Evolutionary conservation across 2,888 invertebrate genomes (phyloP).

Genomic region (Oegoconia quadripuncta): DNA sequence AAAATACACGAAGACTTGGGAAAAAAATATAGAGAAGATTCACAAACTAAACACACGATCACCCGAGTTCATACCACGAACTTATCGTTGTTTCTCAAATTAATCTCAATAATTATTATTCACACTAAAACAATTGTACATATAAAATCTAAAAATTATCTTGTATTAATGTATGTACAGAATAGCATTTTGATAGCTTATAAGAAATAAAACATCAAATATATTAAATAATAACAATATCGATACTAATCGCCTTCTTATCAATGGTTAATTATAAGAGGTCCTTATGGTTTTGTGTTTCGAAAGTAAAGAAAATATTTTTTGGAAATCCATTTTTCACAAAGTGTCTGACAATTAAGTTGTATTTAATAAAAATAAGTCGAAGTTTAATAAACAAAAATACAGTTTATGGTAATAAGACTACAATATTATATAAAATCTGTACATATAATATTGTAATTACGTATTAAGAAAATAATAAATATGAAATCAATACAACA

Average conservation of each 20-base stretch:
- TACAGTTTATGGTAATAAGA: no score
- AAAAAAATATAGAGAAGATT: conserved; percentile 52
- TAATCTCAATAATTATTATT: conserved; percentile 74
- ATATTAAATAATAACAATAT: conserved; percentile 80
- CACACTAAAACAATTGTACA: conserved; percentile 79
- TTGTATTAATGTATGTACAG: conserved; percentile 69
- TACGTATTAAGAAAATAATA: conserved; percentile 22
- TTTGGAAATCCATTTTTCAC: conserved; percentile 23
- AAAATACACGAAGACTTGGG: conserved; percentile 41
- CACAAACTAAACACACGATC: conserved; percentile 57
- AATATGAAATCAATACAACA: no score
- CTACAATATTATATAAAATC: no score
- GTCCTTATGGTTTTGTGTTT: conserved; percentile 78
- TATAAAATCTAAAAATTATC: conserved; percentile 72
- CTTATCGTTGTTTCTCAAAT: conserved; percentile 59
- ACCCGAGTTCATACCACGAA: conserved; percentile 50
- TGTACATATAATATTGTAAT: no score
- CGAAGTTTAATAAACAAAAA: not conserved
- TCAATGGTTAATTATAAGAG: conserved; percentile 80
- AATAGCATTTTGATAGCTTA: conserved; percentile 74
- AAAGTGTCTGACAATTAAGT: conserved; percentile 42
- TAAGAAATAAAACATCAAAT: conserved; percentile 78
- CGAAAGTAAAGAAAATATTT: conserved; percentile 49
- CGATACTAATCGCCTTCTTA: conserved; percentile 78
- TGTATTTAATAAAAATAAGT: not conserved